Evolutionary conservation across 2,888 invertebrate species (phyloP).

Genomic region (Hirtodrosophila histrioides): DNA sequence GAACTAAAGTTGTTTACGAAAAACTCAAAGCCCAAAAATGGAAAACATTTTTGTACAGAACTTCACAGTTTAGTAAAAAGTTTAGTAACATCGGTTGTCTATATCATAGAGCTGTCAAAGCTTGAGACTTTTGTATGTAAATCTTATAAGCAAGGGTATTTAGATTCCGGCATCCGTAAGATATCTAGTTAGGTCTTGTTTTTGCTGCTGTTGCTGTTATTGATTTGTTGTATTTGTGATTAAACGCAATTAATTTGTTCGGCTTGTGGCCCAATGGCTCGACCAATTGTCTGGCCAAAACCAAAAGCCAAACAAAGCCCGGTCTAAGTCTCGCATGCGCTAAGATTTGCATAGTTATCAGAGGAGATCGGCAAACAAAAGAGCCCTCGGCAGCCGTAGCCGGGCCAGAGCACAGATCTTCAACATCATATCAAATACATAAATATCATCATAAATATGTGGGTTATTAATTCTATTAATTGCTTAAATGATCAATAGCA

Average conservation of each 20-base stretch:
- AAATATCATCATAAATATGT: conserved; percentile 29
- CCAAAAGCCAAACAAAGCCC: neutral
- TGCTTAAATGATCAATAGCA: conserved; percentile 49
- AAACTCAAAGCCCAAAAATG: too few relatives aligned
- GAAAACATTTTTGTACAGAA: too few relatives aligned
- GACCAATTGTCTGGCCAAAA: conserved; percentile 12
- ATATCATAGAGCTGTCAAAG: too few relatives aligned
- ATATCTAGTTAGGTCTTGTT: too few relatives aligned
- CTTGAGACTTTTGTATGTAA: too few relatives aligned
- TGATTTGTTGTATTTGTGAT: conserved; percentile 36
- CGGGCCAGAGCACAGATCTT: conserved; percentile 22
- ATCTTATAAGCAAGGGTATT: too few relatives aligned
- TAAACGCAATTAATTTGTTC: conserved; percentile 71
- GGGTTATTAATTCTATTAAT: conserved; percentile 56
- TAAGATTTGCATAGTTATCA: conserved; percentile 66
- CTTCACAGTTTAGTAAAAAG: too few relatives aligned
- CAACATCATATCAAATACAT: conserved; percentile 6
- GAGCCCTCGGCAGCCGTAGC: conserved; percentile 25
- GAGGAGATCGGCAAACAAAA: conserved; percentile 56
- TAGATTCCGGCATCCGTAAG: too few relatives aligned
- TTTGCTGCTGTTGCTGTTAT: conserved; percentile 10
- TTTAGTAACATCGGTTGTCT: too few relatives aligned
- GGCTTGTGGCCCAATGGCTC: conserved; percentile 51
- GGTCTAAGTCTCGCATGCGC: conserved; percentile 57
- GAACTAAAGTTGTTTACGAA: too few relatives aligned